phyloP scores from a whole-genome alignment of 1,140 invertebrate species.

The Sogatella furcifera region DNA sequence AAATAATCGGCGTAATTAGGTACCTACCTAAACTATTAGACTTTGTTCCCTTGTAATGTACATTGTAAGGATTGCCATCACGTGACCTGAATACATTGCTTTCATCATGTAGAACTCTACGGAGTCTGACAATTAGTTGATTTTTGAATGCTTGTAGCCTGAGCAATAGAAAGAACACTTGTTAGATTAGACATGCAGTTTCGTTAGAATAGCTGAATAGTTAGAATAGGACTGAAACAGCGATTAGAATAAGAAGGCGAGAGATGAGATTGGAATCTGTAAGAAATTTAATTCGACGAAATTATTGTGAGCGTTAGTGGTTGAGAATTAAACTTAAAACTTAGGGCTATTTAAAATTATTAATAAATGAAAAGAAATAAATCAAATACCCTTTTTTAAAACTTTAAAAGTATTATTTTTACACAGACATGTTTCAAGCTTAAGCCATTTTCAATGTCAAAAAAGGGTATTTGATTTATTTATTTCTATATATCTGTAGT shows the following conservation, averaged over 20 bases:
- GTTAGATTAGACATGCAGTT: too few species aligned
- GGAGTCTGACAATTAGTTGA: constrained; percentile 43
- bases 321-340: not conserved
- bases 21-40: not conserved
- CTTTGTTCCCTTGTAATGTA: constrained; percentile 38
- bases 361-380: too few species aligned
- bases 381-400: too few species aligned
- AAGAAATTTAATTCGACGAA: not conserved
- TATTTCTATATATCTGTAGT: too few species aligned
- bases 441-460: too few species aligned
- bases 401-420: too few species aligned
- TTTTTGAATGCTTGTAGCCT: constrained; percentile 42
- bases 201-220: constrained; percentile 6
- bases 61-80: constrained; percentile 45
- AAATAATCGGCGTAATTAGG: too few species aligned
- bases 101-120: constrained; percentile 45
- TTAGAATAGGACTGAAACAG: not conserved
- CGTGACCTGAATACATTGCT: constrained; percentile 44
- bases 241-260: not conserved
- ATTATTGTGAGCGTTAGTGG: too few species aligned
- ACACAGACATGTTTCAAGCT: too few species aligned
- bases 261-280: not conserved
- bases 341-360: too few species aligned
- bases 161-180: not conserved
- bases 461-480: too few species aligned